Percentiles rank a stretch among this genome's conserved stretches.
These are phyloP conservation scores for Odontomachus brunneus DNA, from an alignment of 1,140 invertebrate species.

Conservation along the genomic window DNA sequence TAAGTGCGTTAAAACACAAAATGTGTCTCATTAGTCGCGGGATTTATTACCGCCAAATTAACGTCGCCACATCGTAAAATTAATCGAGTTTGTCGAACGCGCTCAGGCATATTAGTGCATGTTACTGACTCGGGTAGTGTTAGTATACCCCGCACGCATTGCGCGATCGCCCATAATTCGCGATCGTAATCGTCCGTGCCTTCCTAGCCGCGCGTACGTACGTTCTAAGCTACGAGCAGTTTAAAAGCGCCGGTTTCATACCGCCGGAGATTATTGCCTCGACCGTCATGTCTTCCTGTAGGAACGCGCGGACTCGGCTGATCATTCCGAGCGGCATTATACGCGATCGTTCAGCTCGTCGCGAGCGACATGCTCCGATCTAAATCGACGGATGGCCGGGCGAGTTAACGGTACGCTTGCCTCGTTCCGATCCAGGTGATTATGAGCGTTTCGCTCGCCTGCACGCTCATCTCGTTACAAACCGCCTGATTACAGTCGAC, in stretches of 20 bases:
- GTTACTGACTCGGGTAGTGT: not conserved
- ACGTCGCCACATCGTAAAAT: slow-evolving; percentile 9
- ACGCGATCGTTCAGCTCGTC: slow-evolving; percentile 41
- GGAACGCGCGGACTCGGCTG: not conserved
- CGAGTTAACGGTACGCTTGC: slow-evolving; percentile 57
- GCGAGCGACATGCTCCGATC: slow-evolving; percentile 29
- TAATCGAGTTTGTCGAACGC: slow-evolving; percentile 1
- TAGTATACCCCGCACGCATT: not conserved
- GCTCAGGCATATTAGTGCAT: no score
- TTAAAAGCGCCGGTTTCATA: slow-evolving; percentile 31
- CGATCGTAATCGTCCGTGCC: slow-evolving; percentile 25
- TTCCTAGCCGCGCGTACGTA: no score
- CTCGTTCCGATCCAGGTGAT: slow-evolving; percentile 51
- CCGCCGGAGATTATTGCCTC: slow-evolving; percentile 1
- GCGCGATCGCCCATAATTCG: slow-evolving; percentile 9
- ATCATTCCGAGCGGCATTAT: slow-evolving; percentile 46
- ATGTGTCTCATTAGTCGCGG: not conserved
- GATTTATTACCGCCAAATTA: slow-evolving; percentile 13
- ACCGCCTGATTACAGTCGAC: slow-evolving; percentile 53
- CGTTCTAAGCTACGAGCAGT: not conserved
- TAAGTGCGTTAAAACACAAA: not conserved
- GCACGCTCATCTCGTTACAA: slow-evolving; percentile 55
- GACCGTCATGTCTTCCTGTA: slow-evolving; percentile 5
- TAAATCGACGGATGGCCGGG: slow-evolving; percentile 32
- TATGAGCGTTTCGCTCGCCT: slow-evolving; percentile 49